Evolutionary conservation across 2,797 vertebrate genomes (phyloP).

Genomic region (Sciaenops ocellatus): DNA sequence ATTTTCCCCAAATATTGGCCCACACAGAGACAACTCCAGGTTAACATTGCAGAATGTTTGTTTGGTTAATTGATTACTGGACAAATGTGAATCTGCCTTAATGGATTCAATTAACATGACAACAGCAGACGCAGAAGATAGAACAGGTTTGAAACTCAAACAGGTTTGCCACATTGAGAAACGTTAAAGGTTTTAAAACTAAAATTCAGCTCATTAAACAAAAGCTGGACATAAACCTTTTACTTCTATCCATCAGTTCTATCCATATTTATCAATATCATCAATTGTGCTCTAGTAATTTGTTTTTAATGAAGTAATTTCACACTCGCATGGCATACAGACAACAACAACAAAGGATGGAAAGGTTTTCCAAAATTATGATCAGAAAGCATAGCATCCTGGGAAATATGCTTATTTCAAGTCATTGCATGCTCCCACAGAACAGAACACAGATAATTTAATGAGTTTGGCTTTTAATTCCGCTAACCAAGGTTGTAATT

Average conservation of each 20-base stretch:
- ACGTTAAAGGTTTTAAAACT: neutral
- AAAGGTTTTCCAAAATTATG: neutral
- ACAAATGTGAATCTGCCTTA: constrained; percentile 5
- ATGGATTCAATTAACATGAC: constrained; percentile 17
- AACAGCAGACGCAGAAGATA: constrained; percentile 20
- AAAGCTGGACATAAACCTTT: neutral
- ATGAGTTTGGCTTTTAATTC: neutral
- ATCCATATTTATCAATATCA: neutral
- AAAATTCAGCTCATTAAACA: neutral
- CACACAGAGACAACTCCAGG: neutral
- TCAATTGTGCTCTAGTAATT: neutral
- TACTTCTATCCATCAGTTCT: too few relatives aligned
- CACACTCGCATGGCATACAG: neutral
- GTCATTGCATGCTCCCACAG: neutral
- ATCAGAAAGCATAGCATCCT: neutral
- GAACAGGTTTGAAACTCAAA: neutral
- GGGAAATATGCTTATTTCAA: constrained; percentile 10
- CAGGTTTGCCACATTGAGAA: neutral
- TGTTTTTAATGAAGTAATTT: constrained; percentile 1
- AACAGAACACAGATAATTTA: neutral
- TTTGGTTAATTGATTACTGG: constrained; percentile 8
- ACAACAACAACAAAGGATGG: constrained; percentile 3
- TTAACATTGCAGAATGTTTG: neutral
- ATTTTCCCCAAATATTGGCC: neutral
- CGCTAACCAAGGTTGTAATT: neutral